A percentile compares a stretch with the other conserved stretches of the same genome.
Conservation (phyloP, 2,888 invertebrate species). For the Mesorhabditis belari region DNA sequence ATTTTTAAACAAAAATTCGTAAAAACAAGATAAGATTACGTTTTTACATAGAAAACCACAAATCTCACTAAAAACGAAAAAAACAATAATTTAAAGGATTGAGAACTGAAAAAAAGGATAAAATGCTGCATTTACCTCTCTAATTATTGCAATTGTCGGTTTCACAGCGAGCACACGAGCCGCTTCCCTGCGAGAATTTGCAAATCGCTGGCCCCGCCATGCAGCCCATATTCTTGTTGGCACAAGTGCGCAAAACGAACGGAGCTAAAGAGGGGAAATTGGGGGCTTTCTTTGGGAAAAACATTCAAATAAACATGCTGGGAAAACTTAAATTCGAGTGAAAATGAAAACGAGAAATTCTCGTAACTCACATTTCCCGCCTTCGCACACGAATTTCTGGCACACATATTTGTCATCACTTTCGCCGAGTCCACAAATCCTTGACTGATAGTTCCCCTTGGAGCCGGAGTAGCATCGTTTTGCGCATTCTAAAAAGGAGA, state of each 20-base stretch:
- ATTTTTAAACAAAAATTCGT: too few relatives aligned
- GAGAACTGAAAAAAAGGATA: neutral
- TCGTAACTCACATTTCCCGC: slow-evolving; percentile 40
- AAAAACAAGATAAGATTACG: too few relatives aligned
- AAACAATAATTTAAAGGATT: neutral
- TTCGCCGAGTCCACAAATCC: slow-evolving; percentile 39
- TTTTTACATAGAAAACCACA: too few relatives aligned
- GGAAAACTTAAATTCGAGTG: neutral
- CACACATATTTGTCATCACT: slow-evolving; percentile 37
- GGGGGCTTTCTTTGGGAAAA: neutral
- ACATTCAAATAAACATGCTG: neutral
- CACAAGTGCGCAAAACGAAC: slow-evolving; percentile 42
- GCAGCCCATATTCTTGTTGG: slow-evolving; percentile 38
- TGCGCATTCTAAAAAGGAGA: slow-evolving; percentile 32
- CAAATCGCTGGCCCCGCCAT: slow-evolving; percentile 46
- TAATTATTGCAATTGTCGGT: slow-evolving; percentile 37
- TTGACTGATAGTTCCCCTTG: slow-evolving; percentile 32
- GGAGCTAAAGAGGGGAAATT: slow-evolving; percentile 30
- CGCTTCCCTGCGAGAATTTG: slow-evolving; percentile 41
- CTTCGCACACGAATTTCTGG: slow-evolving; percentile 46
- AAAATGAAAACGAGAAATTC: neutral
- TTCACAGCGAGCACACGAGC: slow-evolving; percentile 40
- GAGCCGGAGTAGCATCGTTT: slow-evolving; percentile 43
- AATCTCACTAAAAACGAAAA: too few relatives aligned
- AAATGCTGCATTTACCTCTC: neutral